phyloP scores from a whole-genome alignment of 1,140 invertebrate species.

The Calosoma granatense region DNA sequence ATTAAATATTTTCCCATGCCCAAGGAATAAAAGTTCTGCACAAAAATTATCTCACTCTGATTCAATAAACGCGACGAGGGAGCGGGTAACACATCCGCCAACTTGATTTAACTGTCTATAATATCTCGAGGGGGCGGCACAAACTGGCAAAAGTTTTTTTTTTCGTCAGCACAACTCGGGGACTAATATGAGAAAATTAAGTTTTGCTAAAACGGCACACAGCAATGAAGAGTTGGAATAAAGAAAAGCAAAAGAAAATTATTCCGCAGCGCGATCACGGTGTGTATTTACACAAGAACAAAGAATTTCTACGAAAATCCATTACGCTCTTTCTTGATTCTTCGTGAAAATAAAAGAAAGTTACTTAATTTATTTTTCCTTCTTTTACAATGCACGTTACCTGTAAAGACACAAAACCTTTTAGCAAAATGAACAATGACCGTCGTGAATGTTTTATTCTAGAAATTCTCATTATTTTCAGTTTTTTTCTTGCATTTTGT shows the following conservation, averaged over 20 bases:
- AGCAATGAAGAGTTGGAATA: conserved; percentile 6
- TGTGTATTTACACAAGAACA: background rate
- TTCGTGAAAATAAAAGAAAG: background rate
- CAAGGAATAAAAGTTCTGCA: background rate
- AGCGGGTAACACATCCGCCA: background rate
- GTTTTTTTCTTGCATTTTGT: no score
- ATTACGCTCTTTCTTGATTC: background rate
- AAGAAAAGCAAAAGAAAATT: conserved; percentile 3
- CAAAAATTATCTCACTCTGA: conserved; percentile 14
- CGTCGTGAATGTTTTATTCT: background rate
- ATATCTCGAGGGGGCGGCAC: conserved; percentile 18
- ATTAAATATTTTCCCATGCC: no score
- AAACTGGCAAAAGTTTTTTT: conserved; percentile 21
- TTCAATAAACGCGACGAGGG: conserved; percentile 18
- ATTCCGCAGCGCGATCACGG: background rate
- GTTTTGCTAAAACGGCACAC: conserved; percentile 21
- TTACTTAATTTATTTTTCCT: background rate
- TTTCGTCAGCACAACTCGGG: conserved; percentile 12
- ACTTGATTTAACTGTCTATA: conserved; percentile 17
- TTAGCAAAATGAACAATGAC: background rate
- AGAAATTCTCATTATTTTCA: background rate
- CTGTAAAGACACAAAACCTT: background rate
- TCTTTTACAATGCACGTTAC: background rate
- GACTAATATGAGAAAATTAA: conserved; percentile 26
- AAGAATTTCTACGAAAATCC: background rate